Percentiles rank a stretch among this genome's conserved stretches.
phyloP scores from a whole-genome alignment of 2,797 vertebrate species.

The Chaetodon trifasciatus region DNA sequence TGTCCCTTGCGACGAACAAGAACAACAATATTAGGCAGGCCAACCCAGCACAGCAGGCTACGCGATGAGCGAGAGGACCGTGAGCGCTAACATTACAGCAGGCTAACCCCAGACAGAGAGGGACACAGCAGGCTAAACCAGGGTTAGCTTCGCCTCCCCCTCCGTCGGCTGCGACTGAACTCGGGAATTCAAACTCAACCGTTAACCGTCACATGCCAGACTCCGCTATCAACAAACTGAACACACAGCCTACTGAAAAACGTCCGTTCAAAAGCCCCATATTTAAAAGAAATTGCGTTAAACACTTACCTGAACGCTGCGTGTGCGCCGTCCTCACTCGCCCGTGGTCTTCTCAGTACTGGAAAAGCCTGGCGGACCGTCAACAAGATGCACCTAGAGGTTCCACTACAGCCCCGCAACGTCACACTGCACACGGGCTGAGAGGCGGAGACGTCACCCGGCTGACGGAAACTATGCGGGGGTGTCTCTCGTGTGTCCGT shows the following conservation, averaged over 20 bases:
- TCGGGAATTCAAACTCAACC: slow-evolving; percentile 22
- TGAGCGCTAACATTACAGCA: slow-evolving; percentile 45
- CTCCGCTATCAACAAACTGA: background rate
- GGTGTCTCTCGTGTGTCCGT: slow-evolving; percentile 77
- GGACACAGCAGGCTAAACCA: slow-evolving; percentile 43
- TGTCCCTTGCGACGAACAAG: background rate
- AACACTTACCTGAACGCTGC: slow-evolving; percentile 76
- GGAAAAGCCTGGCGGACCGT: slow-evolving; percentile 81
- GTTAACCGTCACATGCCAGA: background rate
- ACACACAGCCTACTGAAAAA: background rate
- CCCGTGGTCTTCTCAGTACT: slow-evolving; percentile 74
- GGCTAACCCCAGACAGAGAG: slow-evolving; percentile 47
- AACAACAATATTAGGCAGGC: background rate
- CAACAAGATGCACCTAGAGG: slow-evolving; percentile 84
- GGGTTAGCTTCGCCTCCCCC: slow-evolving; percentile 54
- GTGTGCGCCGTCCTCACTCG: slow-evolving; percentile 61
- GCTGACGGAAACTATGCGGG: slow-evolving; percentile 86
- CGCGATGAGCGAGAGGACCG: slow-evolving; percentile 23
- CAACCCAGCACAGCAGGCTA: background rate
- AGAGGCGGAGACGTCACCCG: slow-evolving; percentile 86
- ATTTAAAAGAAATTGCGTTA: background rate
- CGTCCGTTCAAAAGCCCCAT: background rate
- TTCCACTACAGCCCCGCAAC: slow-evolving; percentile 82
- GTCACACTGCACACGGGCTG: slow-evolving; percentile 84
- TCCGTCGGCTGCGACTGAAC: slow-evolving; percentile 29